phyloP scores from a whole-genome alignment of 1,140 invertebrate species.

The Eupeodes corollae region DNA sequence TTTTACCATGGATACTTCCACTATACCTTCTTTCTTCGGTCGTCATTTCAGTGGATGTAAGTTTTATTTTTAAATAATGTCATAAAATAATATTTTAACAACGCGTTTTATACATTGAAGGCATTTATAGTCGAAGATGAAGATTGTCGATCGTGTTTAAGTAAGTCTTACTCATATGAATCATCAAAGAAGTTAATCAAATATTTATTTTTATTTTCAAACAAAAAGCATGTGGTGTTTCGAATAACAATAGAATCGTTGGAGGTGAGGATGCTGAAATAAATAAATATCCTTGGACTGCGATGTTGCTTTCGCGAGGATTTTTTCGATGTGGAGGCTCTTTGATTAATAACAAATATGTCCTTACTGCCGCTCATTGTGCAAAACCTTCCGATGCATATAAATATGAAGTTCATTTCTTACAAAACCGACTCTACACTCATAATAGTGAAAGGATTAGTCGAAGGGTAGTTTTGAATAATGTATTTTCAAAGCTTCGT shows the following conservation, averaged over 20 bases:
- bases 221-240: no score
- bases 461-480: conserved; percentile 8
- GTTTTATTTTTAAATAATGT: no score
- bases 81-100: no score
- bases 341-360: conserved; percentile 45
- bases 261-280: conserved; percentile 55
- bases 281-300: conserved; percentile 67
- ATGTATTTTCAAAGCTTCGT: not conserved
- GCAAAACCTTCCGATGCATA: conserved; percentile 45
- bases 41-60: no score
- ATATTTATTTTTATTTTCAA: no score
- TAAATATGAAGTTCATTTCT: conserved; percentile 47
- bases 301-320: conserved; percentile 50
- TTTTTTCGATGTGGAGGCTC: conserved; percentile 64
- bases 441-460: conserved; percentile 11
- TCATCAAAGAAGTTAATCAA: no score
- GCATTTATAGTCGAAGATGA: no score
- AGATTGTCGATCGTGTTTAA: no score
- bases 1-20: no score
- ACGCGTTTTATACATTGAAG: no score
- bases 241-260: conserved; percentile 49
- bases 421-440: conserved; percentile 51
- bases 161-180: no score
- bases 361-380: conserved; percentile 28
- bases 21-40: no score